These are phyloP conservation scores for Clarias batrachus DNA, from an alignment of 2,113 vertebrate species.

Conservation along the genomic window DNA sequence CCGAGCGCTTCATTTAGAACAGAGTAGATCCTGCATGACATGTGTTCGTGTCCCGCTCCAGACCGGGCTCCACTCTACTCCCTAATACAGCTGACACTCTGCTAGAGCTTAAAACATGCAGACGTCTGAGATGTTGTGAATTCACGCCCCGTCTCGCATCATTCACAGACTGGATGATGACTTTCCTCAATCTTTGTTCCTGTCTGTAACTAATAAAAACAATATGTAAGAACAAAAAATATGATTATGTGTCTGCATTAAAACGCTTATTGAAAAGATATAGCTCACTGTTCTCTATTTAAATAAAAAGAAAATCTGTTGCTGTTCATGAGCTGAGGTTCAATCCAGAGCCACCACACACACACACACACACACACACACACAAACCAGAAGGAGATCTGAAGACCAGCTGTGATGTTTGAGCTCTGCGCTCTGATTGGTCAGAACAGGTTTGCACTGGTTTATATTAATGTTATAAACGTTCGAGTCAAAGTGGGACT, in stretches of 20 bases:
- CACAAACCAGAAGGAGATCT: background rate
- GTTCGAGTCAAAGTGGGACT: too few relatives aligned
- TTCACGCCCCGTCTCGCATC: background rate
- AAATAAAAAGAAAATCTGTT: background rate
- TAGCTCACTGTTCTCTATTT: background rate
- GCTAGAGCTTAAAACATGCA: background rate
- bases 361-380: background rate
- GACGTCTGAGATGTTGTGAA: background rate
- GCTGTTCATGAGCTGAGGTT: background rate
- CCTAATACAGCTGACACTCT: background rate
- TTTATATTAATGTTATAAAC: background rate
- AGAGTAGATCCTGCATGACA: background rate
- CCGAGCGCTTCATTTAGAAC: background rate
- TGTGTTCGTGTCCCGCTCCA: background rate
- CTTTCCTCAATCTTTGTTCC: background rate
- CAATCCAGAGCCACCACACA: background rate
- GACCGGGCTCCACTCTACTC: background rate
- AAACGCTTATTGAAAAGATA: background rate
- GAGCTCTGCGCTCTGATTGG: background rate
- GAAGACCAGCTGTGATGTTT: background rate
- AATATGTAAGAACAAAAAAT: background rate
- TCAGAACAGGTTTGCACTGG: background rate
- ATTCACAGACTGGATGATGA: background rate
- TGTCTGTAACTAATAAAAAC: background rate
- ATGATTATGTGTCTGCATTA: background rate